These are phyloP conservation scores for Crioceris asparagi DNA, from an alignment of 2,888 invertebrate species.

Conservation along the genomic window DNA sequence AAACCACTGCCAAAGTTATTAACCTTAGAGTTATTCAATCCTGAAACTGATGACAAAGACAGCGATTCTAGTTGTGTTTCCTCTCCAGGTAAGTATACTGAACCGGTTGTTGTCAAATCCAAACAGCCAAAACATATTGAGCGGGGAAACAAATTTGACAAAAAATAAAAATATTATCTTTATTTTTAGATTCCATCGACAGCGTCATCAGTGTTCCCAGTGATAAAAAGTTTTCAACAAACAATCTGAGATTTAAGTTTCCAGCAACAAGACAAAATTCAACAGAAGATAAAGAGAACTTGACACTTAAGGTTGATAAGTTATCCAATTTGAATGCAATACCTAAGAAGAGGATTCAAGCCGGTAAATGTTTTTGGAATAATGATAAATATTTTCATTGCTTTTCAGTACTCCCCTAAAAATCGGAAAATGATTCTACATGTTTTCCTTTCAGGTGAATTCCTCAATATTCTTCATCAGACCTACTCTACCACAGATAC, in stretches of 20 bases:
- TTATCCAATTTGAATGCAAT: not conserved
- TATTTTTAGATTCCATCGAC: conserved; percentile 57
- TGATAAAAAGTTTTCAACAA: conserved; percentile 11
- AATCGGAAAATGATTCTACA: not conserved
- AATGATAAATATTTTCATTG: too few species aligned
- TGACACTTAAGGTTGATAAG: not conserved
- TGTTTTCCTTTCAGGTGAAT: not conserved
- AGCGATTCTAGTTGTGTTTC: conserved; percentile 82
- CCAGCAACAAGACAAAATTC: conserved; percentile 13
- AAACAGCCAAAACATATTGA: too few species aligned
- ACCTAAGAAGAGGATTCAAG: not conserved
- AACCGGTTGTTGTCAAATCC: too few species aligned
- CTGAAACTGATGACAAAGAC: conserved; percentile 82
- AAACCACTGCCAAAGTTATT: conserved; percentile 64
- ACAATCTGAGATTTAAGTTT: conserved; percentile 21
- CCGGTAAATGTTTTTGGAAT: not conserved
- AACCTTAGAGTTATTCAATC: conserved; percentile 77
- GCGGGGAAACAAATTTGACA: too few species aligned
- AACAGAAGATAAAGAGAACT: not conserved
- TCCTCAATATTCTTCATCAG: not conserved
- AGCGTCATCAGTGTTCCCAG: conserved; percentile 52
- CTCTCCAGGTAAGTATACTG: conserved; percentile 51
- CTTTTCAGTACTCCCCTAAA: too few species aligned
- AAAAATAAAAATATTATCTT: too few species aligned
- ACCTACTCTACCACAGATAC: conserved; percentile 20